phyloP scores from a whole-genome alignment of 2,888 invertebrate genomes.

The Elysia crispata region DNA sequence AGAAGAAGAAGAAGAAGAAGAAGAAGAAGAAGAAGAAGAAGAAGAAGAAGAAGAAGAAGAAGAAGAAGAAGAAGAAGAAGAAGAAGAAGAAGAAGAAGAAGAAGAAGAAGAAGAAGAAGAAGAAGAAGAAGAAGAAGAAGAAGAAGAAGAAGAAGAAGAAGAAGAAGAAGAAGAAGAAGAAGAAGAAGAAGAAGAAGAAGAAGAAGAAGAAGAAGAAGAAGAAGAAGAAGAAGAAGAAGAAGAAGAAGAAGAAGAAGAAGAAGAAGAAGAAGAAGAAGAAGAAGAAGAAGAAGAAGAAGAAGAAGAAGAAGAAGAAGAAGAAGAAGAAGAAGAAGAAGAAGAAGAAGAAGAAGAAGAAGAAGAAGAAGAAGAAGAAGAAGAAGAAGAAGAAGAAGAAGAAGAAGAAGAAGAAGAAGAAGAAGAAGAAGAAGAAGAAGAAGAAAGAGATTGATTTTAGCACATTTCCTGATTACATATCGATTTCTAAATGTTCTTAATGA shows the following conservation, averaged over 20 bases:
- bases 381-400: conserved; percentile 17
- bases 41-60: conserved; percentile 62
- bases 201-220: conserved; percentile 69
- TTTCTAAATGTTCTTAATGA: too few relatives aligned
- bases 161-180: conserved; percentile 67
- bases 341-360: conserved; percentile 10
- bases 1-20: conserved; percentile 6
- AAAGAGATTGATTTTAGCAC: too few relatives aligned
- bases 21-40: conserved; percentile 54
- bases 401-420: conserved; percentile 14
- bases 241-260: conserved; percentile 58
- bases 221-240: conserved; percentile 64
- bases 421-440: conserved; percentile 23
- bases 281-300: conserved; percentile 6
- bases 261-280: conserved; percentile 54
- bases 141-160: neutral
- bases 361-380: conserved; percentile 13
- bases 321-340: neutral
- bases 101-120: neutral
- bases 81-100: conserved; percentile 24
- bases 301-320: neutral
- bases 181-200: conserved; percentile 65
- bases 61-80: conserved; percentile 19
- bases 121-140: neutral
- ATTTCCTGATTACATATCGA: too few relatives aligned